Conservation (phyloP, 2,797 vertebrate genomes). For the Thamnophis elegans region DNA sequence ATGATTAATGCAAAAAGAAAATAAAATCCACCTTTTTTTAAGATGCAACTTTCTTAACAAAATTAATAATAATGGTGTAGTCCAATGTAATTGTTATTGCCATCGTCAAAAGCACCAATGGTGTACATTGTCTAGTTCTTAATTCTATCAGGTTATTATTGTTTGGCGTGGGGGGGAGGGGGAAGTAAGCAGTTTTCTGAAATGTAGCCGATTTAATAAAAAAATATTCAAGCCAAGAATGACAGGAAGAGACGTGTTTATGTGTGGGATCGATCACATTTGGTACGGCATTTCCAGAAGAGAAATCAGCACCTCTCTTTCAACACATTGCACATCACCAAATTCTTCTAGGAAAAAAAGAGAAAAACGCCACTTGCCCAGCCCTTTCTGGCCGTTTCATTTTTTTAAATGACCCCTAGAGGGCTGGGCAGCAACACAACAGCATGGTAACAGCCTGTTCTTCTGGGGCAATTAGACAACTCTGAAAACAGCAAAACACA, state of each 20-base stretch:
- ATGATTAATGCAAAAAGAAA: neutral
- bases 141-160: neutral
- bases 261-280: neutral
- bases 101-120: neutral
- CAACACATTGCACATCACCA: neutral
- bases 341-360: neutral
- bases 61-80: neutral
- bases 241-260: neutral
- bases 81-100: neutral
- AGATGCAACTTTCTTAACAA: neutral
- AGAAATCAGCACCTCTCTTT: neutral
- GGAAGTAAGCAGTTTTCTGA: neutral
- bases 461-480: slow-evolving; percentile 11
- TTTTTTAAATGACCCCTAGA: neutral
- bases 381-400: neutral
- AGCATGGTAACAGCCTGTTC: neutral
- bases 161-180: neutral
- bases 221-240: neutral
- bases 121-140: neutral
- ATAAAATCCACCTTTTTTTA: neutral
- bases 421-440: neutral
- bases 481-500: slow-evolving; percentile 15
- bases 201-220: neutral
- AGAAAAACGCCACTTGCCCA: neutral
- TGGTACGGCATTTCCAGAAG: neutral